phyloP scores from a whole-genome alignment of 2,797 vertebrate species.

The Tarsius wallacei region DNA sequence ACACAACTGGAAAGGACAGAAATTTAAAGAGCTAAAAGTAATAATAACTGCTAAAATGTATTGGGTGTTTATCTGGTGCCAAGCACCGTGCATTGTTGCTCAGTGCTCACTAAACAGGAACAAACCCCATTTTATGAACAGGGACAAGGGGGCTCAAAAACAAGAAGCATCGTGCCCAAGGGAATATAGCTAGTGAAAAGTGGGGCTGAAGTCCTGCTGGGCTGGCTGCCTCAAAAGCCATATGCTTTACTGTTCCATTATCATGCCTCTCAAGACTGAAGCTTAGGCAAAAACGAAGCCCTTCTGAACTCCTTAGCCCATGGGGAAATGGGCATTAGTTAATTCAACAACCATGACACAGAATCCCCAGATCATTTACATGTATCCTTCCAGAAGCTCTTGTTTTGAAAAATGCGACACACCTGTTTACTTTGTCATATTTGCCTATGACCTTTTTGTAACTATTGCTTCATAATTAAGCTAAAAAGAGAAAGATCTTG shows the following conservation, averaged over 20 bases:
- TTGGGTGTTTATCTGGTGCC: not conserved
- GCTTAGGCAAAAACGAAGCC: not conserved
- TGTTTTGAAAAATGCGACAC: slow-evolving; percentile 40
- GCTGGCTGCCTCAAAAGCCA: not conserved
- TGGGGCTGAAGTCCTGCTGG: not conserved
- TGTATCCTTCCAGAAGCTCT: slow-evolving; percentile 32
- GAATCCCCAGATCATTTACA: not conserved
- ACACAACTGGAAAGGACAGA: not conserved
- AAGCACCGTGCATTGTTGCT: not conserved
- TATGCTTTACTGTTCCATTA: not conserved
- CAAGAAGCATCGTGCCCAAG: not conserved
- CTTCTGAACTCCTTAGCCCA: not conserved
- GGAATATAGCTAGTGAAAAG: not conserved
- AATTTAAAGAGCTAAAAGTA: not conserved
- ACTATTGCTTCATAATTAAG: slow-evolving; percentile 15
- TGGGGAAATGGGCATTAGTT: not conserved
- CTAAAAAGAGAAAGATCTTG: slow-evolving; percentile 54
- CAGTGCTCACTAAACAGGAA: not conserved
- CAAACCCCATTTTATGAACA: not conserved
- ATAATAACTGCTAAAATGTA: not conserved
- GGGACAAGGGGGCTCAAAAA: not conserved
- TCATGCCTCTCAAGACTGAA: not conserved
- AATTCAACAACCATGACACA: slow-evolving; percentile 14
- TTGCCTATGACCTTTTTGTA: slow-evolving; percentile 1
- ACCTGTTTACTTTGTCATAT: not conserved